Evolutionary conservation across 2,113 vertebrate species (phyloP).

Genomic region (Myotis brandtii): DNA sequence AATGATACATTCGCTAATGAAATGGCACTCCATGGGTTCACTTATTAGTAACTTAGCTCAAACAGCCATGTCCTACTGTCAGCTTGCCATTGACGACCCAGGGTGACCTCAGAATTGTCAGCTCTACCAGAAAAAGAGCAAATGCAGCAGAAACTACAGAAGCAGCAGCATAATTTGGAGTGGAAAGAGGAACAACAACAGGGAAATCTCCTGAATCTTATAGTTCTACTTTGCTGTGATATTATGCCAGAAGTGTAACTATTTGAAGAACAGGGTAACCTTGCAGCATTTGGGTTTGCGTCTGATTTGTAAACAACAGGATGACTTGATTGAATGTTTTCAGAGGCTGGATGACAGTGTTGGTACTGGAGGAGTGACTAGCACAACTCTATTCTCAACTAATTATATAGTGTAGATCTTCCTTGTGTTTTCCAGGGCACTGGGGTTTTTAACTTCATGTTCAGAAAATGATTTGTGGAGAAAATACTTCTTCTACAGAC

Average conservation of each 20-base stretch:
- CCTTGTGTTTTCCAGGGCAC: slow-evolving; percentile 66
- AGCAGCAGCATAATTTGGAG: slow-evolving; percentile 76
- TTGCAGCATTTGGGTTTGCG: slow-evolving; percentile 66
- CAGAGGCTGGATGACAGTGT: slow-evolving; percentile 67
- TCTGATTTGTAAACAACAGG: slow-evolving; percentile 78
- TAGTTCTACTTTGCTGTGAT: slow-evolving; percentile 74
- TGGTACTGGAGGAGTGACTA: slow-evolving; percentile 54
- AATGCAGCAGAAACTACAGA: slow-evolving; percentile 77
- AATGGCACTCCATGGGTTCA: slow-evolving; percentile 69
- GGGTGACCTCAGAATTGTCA: slow-evolving; percentile 75
- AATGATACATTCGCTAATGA: slow-evolving; percentile 72
- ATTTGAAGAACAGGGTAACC: slow-evolving; percentile 77
- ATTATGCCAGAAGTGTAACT: slow-evolving; percentile 40
- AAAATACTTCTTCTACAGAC: slow-evolving; percentile 61
- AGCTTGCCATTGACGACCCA: slow-evolving; percentile 71
- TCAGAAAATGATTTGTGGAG: slow-evolving; percentile 75
- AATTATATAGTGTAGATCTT: slow-evolving; percentile 67
- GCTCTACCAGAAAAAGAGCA: slow-evolving; percentile 78
- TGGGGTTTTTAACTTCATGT: slow-evolving; percentile 67
- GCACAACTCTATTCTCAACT: slow-evolving; percentile 62
- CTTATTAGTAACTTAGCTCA: slow-evolving; percentile 76
- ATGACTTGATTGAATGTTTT: slow-evolving; percentile 73
- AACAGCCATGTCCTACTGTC: slow-evolving; percentile 71
- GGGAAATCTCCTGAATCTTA: slow-evolving; percentile 42
- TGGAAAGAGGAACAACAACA: slow-evolving; percentile 75